These are phyloP conservation scores for Sinella curviseta DNA, from an alignment of 1,140 invertebrate species.

Conservation along the genomic window DNA sequence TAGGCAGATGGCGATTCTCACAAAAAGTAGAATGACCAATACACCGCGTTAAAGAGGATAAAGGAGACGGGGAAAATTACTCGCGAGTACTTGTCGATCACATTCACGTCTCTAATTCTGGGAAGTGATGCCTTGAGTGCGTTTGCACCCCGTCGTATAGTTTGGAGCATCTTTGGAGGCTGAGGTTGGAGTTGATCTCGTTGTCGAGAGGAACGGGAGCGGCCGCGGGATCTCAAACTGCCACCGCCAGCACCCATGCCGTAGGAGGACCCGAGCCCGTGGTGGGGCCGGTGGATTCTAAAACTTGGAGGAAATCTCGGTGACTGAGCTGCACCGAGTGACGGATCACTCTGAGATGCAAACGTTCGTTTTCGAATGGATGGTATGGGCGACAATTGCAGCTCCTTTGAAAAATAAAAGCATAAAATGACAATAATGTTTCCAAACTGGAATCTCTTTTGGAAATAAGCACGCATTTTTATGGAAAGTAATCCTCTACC, in stretches of 20 bases:
- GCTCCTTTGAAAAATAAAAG: conserved; percentile 53
- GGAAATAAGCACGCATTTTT: not conserved
- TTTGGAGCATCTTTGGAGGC: conserved; percentile 73
- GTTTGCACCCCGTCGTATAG: conserved; percentile 72
- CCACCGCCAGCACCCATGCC: conserved; percentile 48
- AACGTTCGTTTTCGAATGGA: conserved; percentile 63
- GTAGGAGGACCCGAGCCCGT: conserved; percentile 56
- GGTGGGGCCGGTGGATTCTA: conserved; percentile 65
- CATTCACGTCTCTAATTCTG: conserved; percentile 92
- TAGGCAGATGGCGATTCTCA: conserved; percentile 44
- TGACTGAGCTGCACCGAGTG: conserved; percentile 57
- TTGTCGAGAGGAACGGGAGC: conserved; percentile 53
- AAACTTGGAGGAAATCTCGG: conserved; percentile 75
- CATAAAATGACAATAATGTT: conserved; percentile 3
- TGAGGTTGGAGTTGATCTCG: conserved; percentile 45
- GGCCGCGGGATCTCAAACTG: conserved; percentile 59
- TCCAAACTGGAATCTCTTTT: not conserved
- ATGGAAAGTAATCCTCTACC: conserved; percentile 51
- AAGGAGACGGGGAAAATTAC: conserved; percentile 94
- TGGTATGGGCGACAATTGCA: conserved; percentile 78
- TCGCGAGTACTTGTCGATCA: conserved; percentile 95
- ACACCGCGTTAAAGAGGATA: conserved; percentile 87
- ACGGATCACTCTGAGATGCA: conserved; percentile 46
- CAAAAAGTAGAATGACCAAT: conserved; percentile 92
- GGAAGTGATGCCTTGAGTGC: conserved; percentile 81